A percentile compares a stretch with the other conserved stretches of the same genome.
phyloP scores from a whole-genome alignment of 1,140 invertebrate species.

The Diorhabda sublineata region DNA sequence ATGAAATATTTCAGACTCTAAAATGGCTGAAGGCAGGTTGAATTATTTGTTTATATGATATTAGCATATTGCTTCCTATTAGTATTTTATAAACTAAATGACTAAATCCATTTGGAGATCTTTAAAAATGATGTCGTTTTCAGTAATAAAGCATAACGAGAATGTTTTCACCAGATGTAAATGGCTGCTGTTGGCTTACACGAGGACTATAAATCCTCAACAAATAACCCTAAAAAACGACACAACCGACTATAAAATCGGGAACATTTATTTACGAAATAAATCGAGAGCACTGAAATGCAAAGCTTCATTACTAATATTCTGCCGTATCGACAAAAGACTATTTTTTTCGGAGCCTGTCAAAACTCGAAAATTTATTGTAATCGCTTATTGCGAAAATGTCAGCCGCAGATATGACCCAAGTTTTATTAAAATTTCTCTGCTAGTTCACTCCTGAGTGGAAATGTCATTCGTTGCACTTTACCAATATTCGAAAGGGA shows the following conservation, averaged over 20 bases:
- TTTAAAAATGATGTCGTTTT: no score
- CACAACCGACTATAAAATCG: constrained; percentile 10
- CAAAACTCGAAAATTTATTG: constrained; percentile 27
- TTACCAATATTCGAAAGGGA: neutral
- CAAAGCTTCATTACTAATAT: constrained; percentile 16
- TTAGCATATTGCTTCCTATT: no score
- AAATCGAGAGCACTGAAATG: constrained; percentile 15
- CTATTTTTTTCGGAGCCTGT: constrained; percentile 21
- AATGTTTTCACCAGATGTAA: neutral
- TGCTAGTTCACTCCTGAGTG: neutral
- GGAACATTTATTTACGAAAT: constrained; percentile 15
- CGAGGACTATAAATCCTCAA: constrained; percentile 5
- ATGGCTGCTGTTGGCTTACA: neutral
- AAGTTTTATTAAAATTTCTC: constrained; percentile 24
- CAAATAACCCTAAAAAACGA: constrained; percentile 5
- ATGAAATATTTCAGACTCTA: no score
- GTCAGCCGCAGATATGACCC: constrained; percentile 24
- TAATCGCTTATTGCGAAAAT: constrained; percentile 26
- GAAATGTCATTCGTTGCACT: neutral
- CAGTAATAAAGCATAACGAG: no score
- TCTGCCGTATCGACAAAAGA: constrained; percentile 20
- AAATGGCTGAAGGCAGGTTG: no score
- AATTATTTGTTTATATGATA: no score
- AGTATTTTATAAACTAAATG: no score
- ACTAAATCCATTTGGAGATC: no score